Evolutionary conservation across 2,888 invertebrate genomes (phyloP).

Genomic region (Prionchulus punctatus): DNA sequence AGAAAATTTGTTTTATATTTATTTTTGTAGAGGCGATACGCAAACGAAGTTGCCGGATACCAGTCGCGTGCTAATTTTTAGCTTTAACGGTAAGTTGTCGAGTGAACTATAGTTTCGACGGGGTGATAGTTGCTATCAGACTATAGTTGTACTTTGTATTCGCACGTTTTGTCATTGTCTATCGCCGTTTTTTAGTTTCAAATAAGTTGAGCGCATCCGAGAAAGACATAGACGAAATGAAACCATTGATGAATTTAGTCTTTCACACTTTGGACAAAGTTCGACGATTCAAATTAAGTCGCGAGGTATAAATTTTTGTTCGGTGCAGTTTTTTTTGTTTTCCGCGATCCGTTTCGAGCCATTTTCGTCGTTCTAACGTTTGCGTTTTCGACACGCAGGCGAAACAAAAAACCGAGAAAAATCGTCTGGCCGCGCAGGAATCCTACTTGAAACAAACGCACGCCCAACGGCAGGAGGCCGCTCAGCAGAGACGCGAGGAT

Average conservation of each 20-base stretch:
- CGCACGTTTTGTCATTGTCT: no score
- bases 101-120: background rate
- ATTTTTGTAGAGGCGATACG: slow-evolving; percentile 26
- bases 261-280: slow-evolving; percentile 85
- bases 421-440: slow-evolving; percentile 79
- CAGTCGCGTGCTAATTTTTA: slow-evolving; percentile 61
- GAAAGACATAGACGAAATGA: slow-evolving; percentile 52
- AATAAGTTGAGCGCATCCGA: slow-evolving; percentile 31
- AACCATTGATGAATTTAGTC: slow-evolving; percentile 65
- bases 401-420: slow-evolving; percentile 77
- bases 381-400: slow-evolving; percentile 42
- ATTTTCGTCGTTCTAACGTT: background rate
- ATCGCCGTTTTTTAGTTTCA: slow-evolving; percentile 25
- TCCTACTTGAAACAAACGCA: slow-evolving; percentile 84
- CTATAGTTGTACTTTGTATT: no score
- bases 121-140: no score
- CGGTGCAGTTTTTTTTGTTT: no score
- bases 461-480: slow-evolving; percentile 87
- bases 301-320: slow-evolving; percentile 6
- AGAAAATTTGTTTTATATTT: slow-evolving; percentile 3
- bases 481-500: slow-evolving; percentile 78
- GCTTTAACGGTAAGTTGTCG: slow-evolving; percentile 45
- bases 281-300: slow-evolving; percentile 41
- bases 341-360: background rate
- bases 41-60: slow-evolving; percentile 49